Conservation (phyloP, 2,888 invertebrate species). For the Coelinius sp. region DNA sequence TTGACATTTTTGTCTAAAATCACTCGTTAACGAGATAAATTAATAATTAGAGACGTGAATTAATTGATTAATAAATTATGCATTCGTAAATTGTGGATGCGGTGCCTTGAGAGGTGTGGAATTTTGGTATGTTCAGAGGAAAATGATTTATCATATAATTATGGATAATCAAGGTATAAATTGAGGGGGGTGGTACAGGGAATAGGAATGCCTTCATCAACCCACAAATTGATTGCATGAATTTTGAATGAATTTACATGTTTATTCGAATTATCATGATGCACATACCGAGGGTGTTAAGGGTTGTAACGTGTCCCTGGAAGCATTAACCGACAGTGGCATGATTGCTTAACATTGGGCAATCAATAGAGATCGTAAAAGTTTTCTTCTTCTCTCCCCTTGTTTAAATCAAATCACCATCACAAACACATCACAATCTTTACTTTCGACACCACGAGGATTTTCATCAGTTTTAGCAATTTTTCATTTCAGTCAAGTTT, state of each 20-base stretch:
- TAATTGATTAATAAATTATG: conserved; percentile 18
- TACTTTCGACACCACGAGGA: background rate
- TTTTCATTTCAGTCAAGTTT: background rate
- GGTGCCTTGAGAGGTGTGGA: background rate
- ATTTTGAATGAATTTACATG: background rate
- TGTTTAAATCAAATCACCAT: background rate
- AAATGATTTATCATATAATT: conserved; percentile 3
- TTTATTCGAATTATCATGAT: background rate
- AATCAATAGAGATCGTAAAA: conserved; percentile 36
- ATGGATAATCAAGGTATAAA: conserved; percentile 11
- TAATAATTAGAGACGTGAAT: background rate
- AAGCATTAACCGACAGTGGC: conserved; percentile 46
- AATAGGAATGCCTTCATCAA: background rate
- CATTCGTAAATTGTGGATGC: background rate
- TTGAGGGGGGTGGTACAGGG: background rate
- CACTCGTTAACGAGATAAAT: no score
- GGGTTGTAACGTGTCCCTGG: conserved; percentile 54
- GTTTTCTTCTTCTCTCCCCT: background rate
- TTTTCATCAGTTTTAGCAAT: background rate
- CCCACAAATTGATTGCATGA: background rate
- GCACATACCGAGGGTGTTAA: conserved; percentile 50
- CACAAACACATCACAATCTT: background rate
- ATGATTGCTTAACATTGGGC: background rate
- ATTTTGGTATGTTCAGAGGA: background rate
- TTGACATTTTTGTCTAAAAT: no score